Conservation (phyloP, 2,113 vertebrate species). For the Paradoxurus hermaphroditus region DNA sequence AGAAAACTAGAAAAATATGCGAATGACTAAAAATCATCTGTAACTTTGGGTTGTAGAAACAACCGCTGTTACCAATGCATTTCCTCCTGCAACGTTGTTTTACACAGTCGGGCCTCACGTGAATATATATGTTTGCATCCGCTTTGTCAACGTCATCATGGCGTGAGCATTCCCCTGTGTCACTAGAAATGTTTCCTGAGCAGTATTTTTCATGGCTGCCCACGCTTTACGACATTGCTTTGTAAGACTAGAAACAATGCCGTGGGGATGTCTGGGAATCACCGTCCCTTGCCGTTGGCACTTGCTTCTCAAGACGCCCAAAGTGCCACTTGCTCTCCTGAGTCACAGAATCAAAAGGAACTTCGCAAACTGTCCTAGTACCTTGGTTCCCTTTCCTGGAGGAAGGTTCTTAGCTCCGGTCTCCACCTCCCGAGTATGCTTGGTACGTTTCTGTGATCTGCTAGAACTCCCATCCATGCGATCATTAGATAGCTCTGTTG, state of each 20-base stretch:
- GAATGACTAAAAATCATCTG: background rate
- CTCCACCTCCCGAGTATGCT: background rate
- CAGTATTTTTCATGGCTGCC: background rate
- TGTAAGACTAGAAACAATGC: background rate
- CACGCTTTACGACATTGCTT: background rate
- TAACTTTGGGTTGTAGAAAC: background rate
- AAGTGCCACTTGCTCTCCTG: background rate
- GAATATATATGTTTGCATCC: background rate
- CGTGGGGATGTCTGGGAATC: background rate
- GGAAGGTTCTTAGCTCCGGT: background rate
- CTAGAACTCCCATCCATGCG: too few species aligned
- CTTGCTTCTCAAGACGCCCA: background rate
- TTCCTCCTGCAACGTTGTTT: background rate
- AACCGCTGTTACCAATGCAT: background rate
- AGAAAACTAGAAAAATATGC: background rate
- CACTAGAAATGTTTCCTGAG: background rate
- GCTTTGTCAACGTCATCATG: background rate
- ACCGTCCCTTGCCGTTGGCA: fast-evolving
- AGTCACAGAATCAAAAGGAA: background rate
- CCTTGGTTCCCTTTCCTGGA: background rate
- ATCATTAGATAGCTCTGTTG: background rate
- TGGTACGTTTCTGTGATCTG: background rate
- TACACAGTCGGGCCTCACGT: background rate
- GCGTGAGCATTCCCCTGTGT: fast-evolving
- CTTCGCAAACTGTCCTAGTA: fast-evolving